A percentile compares a stretch with the other conserved stretches of the same genome.
Conservation (phyloP, 2,797 vertebrate species). For the Bucorvus abyssinicus region DNA sequence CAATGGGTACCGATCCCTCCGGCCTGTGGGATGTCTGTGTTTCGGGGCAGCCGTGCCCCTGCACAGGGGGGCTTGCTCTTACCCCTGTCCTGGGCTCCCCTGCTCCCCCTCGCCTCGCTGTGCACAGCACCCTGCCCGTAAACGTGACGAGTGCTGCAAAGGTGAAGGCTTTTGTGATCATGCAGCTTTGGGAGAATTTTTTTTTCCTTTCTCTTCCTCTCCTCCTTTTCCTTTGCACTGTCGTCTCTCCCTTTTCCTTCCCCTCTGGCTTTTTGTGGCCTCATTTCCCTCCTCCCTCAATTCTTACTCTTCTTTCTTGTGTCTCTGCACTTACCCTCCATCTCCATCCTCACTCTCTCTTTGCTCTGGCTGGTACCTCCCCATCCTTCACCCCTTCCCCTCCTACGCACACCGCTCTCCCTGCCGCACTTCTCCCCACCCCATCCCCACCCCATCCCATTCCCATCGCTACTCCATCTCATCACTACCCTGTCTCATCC, state of each 20-base stretch:
- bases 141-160: rapidly evolving
- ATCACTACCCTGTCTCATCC: neutral
- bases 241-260: neutral
- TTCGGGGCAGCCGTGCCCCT: rapidly evolving
- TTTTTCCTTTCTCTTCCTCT: rapidly evolving
- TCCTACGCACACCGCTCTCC: rapidly evolving
- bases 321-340: neutral
- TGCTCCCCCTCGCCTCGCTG: neutral
- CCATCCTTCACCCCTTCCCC: neutral
- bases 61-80: rapidly evolving
- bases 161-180: neutral
- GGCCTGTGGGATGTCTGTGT: neutral
- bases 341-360: neutral
- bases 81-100: too few species aligned
- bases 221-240: neutral
- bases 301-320: neutral
- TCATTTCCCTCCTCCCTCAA: neutral
- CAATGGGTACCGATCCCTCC: rapidly evolving
- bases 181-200: neutral
- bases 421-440: too few species aligned
- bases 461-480: neutral
- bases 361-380: neutral
- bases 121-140: rapidly evolving
- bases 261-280: neutral
- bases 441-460: neutral